Base-by-base conservation (phyloP, 2,797 vertebrate genomes). In the Hippopotamyrus pictus region DNA sequence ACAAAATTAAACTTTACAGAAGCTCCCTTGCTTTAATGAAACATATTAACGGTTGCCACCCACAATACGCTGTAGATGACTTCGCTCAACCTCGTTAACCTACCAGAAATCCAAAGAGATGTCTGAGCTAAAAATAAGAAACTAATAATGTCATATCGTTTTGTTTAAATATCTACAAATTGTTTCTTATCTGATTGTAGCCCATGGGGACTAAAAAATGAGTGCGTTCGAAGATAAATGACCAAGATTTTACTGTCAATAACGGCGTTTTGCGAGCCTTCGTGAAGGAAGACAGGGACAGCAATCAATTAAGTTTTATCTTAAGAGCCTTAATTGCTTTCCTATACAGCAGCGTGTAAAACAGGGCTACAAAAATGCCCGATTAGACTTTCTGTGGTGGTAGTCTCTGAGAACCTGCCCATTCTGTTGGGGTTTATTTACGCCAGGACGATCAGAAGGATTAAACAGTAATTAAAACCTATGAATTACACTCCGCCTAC, bases 341-440 rank as follows among this genome's bases (percentile, higher is more conserved):
- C 92, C 93, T 94, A 93, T 92, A 94, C 94, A 89, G 91, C 92
- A 93, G 94, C 94, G 44, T 90, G 89, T 95, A 94, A 84, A 89
- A 89, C 91, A 89, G 91, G 88, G 46, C 88, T 91, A 93, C 91
- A 92, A 90, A 94, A 92, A 94, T 7, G 93, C 94, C 94, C 93
- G 91, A 93, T 94, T 94, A 94, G 94, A 91, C 91, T 90, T 92
- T 93, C 89, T 93, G 90, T 92, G 91, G 92, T 92, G 91, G 90
- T 90, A 93, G 93, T 91, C 94, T 95, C 90, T 93, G 94, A 92
- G 95, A 95, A 93, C 92, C 95, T 93, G 93, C 93, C 95, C 92
- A 96, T 96, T 97, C 95, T 96, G 95, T 96, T 91, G 94, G 95
- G 96, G 96, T 95, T 97, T 97, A 96, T 97, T 96, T 96, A 97